Percentiles rank a stretch among this genome's conserved stretches.
Conservation (phyloP, 2,113 vertebrate genomes). For the Tragulus kanchil region DNA sequence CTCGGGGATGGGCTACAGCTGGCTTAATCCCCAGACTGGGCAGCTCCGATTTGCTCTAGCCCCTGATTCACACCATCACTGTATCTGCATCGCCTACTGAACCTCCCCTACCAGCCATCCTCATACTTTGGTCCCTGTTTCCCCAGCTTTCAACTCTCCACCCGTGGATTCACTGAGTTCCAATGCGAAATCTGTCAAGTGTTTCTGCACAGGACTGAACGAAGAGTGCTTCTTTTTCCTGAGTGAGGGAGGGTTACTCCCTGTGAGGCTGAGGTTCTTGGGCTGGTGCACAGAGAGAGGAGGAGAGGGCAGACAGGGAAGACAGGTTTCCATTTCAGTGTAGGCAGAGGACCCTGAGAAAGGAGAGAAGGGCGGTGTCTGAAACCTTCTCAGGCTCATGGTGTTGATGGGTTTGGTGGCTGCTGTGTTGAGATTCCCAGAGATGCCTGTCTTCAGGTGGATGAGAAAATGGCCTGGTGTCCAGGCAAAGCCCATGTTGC, state of each 20-base stretch:
- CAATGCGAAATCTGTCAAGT: not conserved
- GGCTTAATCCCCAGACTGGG: not conserved
- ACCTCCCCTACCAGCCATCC: not conserved
- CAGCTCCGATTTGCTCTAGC: not conserved
- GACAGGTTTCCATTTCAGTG: not conserved
- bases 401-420: not conserved
- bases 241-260: not conserved
- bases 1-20: not conserved
- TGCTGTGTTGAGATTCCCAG: not conserved
- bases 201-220: not conserved
- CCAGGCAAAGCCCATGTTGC: not conserved
- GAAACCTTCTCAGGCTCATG: not conserved
- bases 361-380: not conserved
- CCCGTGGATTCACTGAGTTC: not conserved
- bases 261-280: not conserved
- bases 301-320: not conserved
- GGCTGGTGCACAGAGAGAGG: not conserved
- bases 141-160: not conserved
- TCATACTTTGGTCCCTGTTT: not conserved
- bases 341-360: not conserved
- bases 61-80: rapidly evolving
- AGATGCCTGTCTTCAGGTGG: not conserved
- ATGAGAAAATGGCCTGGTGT: not conserved
- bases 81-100: not conserved
- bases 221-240: not conserved